phyloP scores from a whole-genome alignment of 1,140 invertebrate genomes.

The Diabrotica virgifera region DNA sequence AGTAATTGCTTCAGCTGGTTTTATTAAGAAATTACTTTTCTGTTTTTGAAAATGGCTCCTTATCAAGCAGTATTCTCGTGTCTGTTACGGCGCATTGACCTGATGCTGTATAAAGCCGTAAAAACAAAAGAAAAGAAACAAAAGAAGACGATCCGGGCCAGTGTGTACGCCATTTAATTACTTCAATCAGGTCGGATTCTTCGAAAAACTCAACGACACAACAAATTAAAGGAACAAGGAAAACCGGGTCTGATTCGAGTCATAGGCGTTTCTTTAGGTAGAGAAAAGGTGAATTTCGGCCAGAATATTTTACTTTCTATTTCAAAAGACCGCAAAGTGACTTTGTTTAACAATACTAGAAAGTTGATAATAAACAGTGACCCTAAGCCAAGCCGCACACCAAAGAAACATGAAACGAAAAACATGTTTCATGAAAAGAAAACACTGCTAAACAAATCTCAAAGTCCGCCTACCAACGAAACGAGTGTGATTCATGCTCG shows the following conservation, averaged over 20 bases:
- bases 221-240: conserved; percentile 18
- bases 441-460: too few relatives aligned
- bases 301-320: too few relatives aligned
- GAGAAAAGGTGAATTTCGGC: neutral
- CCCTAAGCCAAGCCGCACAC: too few relatives aligned
- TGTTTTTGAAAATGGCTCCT: neutral
- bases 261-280: neutral
- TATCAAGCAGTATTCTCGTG: neutral
- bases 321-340: too few relatives aligned
- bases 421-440: too few relatives aligned
- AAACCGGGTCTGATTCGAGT: conserved; percentile 3
- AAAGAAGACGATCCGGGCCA: conserved; percentile 4
- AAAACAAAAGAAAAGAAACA: neutral
- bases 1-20: too few relatives aligned
- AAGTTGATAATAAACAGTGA: too few relatives aligned
- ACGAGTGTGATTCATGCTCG: too few relatives aligned
- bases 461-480: too few relatives aligned
- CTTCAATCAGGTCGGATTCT: conserved; percentile 18
- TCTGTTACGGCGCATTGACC: neutral
- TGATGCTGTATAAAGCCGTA: conserved; percentile 1
- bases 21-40: too few relatives aligned
- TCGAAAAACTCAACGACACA: conserved; percentile 17
- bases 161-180: conserved; percentile 20
- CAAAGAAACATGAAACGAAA: too few relatives aligned
- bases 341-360: too few relatives aligned